Conservation (phyloP, 1,140 invertebrate species). For the Varroa destructor region DNA sequence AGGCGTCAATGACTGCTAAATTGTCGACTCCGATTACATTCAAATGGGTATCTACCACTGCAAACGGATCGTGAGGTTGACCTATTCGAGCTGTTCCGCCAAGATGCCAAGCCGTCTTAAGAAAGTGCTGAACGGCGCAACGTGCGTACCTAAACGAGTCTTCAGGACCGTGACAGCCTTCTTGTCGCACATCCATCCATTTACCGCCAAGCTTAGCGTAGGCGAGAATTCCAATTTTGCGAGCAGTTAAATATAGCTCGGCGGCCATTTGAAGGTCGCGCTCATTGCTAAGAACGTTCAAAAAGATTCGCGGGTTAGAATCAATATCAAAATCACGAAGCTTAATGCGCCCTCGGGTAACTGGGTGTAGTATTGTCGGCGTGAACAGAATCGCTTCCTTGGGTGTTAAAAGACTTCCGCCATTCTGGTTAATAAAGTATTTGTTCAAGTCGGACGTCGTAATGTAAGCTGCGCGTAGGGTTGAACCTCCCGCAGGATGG, state of each 20-base stretch:
- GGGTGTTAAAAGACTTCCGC: background rate
- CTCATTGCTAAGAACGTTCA: constrained; percentile 19
- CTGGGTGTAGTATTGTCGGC: constrained; percentile 18
- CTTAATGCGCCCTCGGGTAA: constrained; percentile 17
- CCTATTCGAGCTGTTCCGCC: constrained; percentile 6
- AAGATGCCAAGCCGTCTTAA: constrained; percentile 25
- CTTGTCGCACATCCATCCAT: constrained; percentile 16
- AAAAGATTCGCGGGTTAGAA: constrained; percentile 10
- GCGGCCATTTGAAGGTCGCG: constrained; percentile 23
- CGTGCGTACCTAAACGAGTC: constrained; percentile 24
- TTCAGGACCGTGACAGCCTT: constrained; percentile 7
- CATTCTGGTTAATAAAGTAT: background rate
- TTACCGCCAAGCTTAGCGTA: background rate
- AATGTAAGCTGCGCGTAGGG: constrained; percentile 3
- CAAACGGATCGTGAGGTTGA: constrained; percentile 4
- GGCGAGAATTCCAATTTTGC: constrained; percentile 6
- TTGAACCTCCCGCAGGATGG: constrained; percentile 15
- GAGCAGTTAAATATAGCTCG: constrained; percentile 6
- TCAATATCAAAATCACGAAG: constrained; percentile 9
- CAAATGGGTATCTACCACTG: constrained; percentile 4
- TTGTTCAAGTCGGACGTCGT: background rate
- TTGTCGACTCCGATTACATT: constrained; percentile 23
- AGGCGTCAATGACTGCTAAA: constrained; percentile 21
- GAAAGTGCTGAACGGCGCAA: constrained; percentile 7
- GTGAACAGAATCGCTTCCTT: constrained; percentile 20